These are phyloP conservation scores for Phalacrocorax pelagicus DNA, from an alignment of 2,113 vertebrate species.

Conservation along the genomic window DNA sequence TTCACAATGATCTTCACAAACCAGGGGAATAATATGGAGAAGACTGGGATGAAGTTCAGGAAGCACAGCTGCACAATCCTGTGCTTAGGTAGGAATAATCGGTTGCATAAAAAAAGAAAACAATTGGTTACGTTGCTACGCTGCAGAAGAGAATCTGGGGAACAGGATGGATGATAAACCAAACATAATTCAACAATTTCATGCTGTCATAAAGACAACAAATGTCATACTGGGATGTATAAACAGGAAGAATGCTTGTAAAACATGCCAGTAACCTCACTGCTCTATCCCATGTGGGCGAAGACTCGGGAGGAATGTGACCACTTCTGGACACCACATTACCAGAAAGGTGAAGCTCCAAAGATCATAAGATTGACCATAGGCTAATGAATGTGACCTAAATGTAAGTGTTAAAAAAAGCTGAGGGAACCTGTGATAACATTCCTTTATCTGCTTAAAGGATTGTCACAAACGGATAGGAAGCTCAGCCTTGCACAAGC, in stretches of 20 bases:
- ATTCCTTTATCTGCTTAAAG: not conserved
- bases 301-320: not conserved
- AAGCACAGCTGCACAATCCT: not conserved
- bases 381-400: not conserved
- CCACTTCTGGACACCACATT: not conserved
- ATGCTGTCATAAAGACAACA: not conserved
- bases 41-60: not conserved
- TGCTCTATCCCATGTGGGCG: accelerated
- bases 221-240: not conserved
- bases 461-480: not conserved
- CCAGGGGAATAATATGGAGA: not conserved
- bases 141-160: not conserved
- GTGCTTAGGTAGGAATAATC: not conserved
- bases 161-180: not conserved
- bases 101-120: not conserved
- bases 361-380: not conserved
- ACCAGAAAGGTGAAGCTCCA: not conserved
- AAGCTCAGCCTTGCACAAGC: not conserved
- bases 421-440: not conserved
- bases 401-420: not conserved
- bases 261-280: not conserved
- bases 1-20: not conserved
- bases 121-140: accelerated
- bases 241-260: not conserved
- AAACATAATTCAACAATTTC: not conserved